These are phyloP conservation scores for Lepilemur septentrionalis DNA, from an alignment of 2,797 vertebrate genomes.

Conservation along the genomic window DNA sequence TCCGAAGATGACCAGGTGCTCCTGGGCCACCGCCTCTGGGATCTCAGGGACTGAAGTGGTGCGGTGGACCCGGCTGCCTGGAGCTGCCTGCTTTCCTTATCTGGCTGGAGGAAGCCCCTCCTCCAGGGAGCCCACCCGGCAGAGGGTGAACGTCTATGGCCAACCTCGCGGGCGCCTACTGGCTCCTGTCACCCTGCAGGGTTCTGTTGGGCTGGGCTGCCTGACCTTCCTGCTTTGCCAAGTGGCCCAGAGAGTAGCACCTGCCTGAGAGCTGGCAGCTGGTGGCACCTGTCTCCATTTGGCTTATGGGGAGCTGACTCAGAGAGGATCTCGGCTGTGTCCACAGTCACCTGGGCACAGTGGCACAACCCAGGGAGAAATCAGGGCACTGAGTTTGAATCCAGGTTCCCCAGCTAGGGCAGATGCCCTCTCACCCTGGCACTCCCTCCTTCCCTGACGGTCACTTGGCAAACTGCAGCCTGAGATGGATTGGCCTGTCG, in stretches of 20 bases:
- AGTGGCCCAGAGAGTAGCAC: not conserved
- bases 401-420: not conserved
- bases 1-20: not conserved
- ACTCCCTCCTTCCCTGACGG: not conserved
- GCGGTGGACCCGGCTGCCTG: not conserved
- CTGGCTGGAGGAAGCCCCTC: not conserved
- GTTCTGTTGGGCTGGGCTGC: not conserved
- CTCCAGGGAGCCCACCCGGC: not conserved
- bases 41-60: not conserved
- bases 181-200: not conserved
- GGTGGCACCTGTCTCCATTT: not conserved
- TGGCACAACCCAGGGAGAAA: not conserved
- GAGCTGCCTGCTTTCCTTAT: not conserved
- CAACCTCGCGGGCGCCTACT: not conserved
- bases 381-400: not conserved
- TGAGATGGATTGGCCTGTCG: not conserved
- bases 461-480: not conserved
- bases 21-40: not conserved
- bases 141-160: rapidly evolving
- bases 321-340: not conserved
- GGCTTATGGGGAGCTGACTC: not conserved
- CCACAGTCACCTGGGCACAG: not conserved
- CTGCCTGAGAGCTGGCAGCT: not conserved
- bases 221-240: not conserved
- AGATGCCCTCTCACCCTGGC: not conserved